Percentiles rank a stretch among this genome's conserved stretches.
phyloP scores from a whole-genome alignment of 2,888 invertebrate genomes.

The Cataglyphis altisquamis region DNA sequence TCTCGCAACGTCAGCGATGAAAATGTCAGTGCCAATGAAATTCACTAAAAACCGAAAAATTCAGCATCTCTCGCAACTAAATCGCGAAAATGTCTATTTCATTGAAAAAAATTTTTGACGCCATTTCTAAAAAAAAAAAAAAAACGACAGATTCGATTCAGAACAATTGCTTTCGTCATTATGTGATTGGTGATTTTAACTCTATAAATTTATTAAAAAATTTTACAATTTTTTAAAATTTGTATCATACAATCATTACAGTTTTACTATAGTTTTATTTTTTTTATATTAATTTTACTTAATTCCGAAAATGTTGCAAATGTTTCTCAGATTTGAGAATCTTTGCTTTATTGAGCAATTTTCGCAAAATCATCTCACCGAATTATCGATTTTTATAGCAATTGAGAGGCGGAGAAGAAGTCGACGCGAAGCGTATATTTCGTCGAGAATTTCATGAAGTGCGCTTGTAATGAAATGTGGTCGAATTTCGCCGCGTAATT shows the following conservation, averaged over 20 bases:
- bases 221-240: background rate
- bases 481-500: conserved; percentile 37
- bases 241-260: background rate
- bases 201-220: background rate
- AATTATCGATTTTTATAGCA: conserved; percentile 14
- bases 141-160: background rate
- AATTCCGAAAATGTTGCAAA: background rate
- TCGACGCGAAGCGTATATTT: conserved; percentile 13
- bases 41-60: conserved; percentile 23
- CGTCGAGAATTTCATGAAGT: conserved; percentile 15
- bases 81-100: conserved; percentile 2
- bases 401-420: background rate
- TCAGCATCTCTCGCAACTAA: background rate
- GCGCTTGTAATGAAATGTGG: conserved; percentile 21
- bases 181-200: background rate
- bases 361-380: background rate
- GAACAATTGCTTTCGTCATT: background rate
- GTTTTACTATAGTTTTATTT: background rate
- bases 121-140: background rate
- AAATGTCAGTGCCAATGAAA: conserved; percentile 22
- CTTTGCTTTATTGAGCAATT: conserved; percentile 1
- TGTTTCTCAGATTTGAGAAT: background rate
- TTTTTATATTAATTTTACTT: background rate
- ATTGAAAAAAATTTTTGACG: background rate
- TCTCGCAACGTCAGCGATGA: conserved; percentile 33